Base-by-base conservation (phyloP, 2,113 vertebrate species). In the Colius striatus region DNA sequence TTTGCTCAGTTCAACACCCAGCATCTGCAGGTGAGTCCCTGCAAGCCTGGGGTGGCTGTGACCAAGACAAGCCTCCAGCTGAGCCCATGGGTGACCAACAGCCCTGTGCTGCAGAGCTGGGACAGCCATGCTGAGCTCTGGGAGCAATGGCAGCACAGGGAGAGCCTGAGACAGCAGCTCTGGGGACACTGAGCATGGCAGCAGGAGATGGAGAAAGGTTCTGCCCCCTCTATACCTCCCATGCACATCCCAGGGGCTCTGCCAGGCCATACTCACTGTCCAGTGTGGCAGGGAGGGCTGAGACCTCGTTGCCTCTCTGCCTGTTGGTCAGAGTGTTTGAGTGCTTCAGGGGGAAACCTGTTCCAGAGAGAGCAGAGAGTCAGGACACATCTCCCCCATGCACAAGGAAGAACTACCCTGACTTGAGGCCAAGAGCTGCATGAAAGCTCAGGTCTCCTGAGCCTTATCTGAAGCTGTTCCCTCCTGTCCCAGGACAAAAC, bases 231-330 rank as follows among this genome's bases (percentile, higher is more conserved):
- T 19, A 10, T 27, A 5, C 26, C 51, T 51, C 5, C 5, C 21
- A 13, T 17, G 30, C 32, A 1, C n/a, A 36, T 55, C 43, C 32
- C 3, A 41, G 12, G 38, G 38, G 3, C 20, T n/a, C 89, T 62
- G 58, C 71, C 75, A 3, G 1, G 43, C 4, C 9, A 16, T 95
- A 97, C 98, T 98, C 96, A 99, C 99, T 98, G 96, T 99, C 99
- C 89, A 99, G 95, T 7, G 98, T 99, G 41, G 99, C 99, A 0
- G 99, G 99, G 25, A 98, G 98, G 0, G 98, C 98, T 0, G 99
- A 99, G 20, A 99, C 97, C 95, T 99, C 99, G 5, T 99, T 99
- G 63, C 99, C 99, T 21, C 99, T 96, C 74, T 99, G 99, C 61
- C 98, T 98, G 97, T 99, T 99, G 8, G 99, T 99, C 91, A 99